Evolutionary conservation across 1,140 invertebrate genomes (phyloP).

Genomic region (Latrodectus geometricus): DNA sequence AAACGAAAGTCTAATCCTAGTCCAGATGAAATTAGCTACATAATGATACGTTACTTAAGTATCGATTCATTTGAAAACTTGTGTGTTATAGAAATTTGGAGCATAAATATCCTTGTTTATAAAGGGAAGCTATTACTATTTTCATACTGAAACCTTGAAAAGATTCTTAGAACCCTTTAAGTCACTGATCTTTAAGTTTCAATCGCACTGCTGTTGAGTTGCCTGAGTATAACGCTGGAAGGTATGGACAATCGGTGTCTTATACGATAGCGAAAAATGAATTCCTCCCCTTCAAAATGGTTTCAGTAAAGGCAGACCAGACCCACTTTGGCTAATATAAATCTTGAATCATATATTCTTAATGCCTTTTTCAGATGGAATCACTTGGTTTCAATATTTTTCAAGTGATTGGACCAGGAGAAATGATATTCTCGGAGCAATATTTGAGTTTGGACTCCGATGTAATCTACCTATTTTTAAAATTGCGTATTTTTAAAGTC

Average conservation of each 20-base stretch:
- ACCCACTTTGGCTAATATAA: background rate
- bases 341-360: background rate
- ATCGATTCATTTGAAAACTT: too few species aligned
- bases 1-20: too few species aligned
- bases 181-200: background rate
- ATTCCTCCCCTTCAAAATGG: background rate
- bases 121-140: background rate
- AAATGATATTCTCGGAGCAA: conserved; percentile 66
- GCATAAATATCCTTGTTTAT: background rate
- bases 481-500: too few species aligned
- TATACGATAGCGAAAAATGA: background rate
- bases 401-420: conserved; percentile 68
- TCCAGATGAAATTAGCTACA: too few species aligned
- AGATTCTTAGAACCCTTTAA: background rate
- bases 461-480: conserved; percentile 2
- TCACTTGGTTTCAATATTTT: conserved; percentile 7
- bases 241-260: background rate
- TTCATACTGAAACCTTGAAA: background rate
- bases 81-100: too few species aligned
- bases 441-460: conserved; percentile 59
- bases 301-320: background rate
- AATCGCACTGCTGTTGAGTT: background rate
- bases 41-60: too few species aligned
- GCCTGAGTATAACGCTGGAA: background rate
- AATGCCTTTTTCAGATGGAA: background rate